Evolutionary conservation across 1,140 invertebrate genomes (phyloP).

Genomic region (Brachionus paranguensis): DNA sequence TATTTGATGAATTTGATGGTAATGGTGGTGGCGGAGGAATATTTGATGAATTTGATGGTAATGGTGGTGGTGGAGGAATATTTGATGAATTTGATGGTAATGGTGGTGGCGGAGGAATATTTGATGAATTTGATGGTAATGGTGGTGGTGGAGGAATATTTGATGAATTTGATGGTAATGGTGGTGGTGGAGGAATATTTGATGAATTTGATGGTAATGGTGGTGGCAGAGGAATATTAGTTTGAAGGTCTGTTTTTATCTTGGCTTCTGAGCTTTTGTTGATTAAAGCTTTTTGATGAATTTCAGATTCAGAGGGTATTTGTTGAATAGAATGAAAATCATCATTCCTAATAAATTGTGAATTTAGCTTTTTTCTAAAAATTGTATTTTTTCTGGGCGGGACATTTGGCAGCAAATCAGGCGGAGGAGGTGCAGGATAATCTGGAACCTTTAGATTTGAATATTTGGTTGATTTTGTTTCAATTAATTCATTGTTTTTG

Average conservation of each 20-base stretch:
- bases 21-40: background rate
- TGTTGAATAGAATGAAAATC: background rate
- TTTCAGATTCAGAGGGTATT: background rate
- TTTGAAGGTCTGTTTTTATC: background rate
- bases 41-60: background rate
- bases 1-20: background rate
- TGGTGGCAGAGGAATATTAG: background rate
- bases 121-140: background rate
- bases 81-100: background rate
- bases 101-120: background rate
- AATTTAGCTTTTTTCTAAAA: background rate
- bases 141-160: conserved; percentile 40
- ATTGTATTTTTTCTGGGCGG: background rate
- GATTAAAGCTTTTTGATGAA: background rate
- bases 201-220: background rate
- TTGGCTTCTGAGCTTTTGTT: background rate
- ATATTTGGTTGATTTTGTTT: background rate
- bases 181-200: conserved; percentile 25
- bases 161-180: background rate
- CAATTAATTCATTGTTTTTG: background rate
- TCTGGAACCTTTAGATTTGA: background rate
- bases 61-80: conserved; percentile 41
- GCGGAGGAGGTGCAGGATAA: background rate
- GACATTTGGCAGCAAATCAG: background rate
- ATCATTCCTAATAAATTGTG: background rate